These are phyloP conservation scores for Ceratosolen fusciceps DNA, from an alignment of 1,140 invertebrate species.

Conservation along the genomic window DNA sequence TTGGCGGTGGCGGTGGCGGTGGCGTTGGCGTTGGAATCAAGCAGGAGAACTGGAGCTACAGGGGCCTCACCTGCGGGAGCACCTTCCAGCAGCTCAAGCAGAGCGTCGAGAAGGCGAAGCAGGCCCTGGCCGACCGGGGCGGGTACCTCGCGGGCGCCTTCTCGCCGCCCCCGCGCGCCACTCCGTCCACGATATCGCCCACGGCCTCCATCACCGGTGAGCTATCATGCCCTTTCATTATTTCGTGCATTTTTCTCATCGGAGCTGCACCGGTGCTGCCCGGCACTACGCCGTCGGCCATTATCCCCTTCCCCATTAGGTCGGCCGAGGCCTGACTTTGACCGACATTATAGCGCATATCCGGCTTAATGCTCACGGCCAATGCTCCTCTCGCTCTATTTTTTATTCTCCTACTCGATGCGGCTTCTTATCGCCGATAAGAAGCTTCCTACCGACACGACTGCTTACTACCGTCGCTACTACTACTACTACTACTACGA, in stretches of 20 bases:
- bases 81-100: conserved; percentile 91
- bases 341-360: too few species aligned
- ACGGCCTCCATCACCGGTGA: conserved; percentile 67
- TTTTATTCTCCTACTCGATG: too few species aligned
- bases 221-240: conserved; percentile 13
- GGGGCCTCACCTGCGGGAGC: conserved; percentile 69
- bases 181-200: conserved; percentile 67
- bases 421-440: too few species aligned
- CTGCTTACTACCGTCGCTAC: too few species aligned
- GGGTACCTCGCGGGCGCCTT: conserved; percentile 70
- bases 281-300: too few species aligned
- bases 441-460: too few species aligned
- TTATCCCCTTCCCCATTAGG: too few species aligned
- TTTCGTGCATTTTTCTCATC: not conserved
- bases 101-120: conserved; percentile 90
- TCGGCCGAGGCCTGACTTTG: too few species aligned
- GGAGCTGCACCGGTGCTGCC: not conserved
- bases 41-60: conserved; percentile 72
- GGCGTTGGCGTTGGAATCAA: conserved; percentile 61
- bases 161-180: conserved; percentile 67
- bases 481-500: too few species aligned
- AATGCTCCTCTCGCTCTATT: too few species aligned
- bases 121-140: conserved; percentile 77
- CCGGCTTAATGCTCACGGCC: too few species aligned
- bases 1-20: not conserved